phyloP scores from a whole-genome alignment of 2,888 invertebrate species.

The Linhomoeus sp. region DNA sequence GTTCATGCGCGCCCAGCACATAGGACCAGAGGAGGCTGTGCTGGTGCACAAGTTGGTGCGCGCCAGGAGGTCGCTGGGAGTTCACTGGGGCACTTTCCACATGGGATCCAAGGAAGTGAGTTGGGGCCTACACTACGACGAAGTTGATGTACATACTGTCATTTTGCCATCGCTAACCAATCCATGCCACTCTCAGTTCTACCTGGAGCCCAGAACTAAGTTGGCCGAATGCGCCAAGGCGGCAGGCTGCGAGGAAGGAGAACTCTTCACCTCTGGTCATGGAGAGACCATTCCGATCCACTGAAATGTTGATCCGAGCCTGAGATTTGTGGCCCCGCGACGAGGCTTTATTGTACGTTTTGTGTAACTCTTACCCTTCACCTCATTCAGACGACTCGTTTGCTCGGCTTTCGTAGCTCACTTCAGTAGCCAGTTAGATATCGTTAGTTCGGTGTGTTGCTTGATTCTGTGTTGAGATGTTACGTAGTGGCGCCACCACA shows the following conservation, averaged over 20 bases:
- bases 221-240: neutral
- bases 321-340: too few relatives aligned
- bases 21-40: conserved; percentile 35
- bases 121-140: too few relatives aligned
- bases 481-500: too few relatives aligned
- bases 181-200: neutral
- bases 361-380: too few relatives aligned
- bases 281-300: neutral
- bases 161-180: too few relatives aligned
- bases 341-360: too few relatives aligned
- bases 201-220: neutral
- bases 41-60: conserved; percentile 31
- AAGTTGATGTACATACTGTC: too few relatives aligned
- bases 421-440: too few relatives aligned
- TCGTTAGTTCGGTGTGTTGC: too few relatives aligned
- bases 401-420: too few relatives aligned
- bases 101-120: conserved; percentile 23
- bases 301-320: neutral
- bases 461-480: too few relatives aligned
- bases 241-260: neutral
- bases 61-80: conserved; percentile 31
- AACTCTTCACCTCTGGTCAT: neutral
- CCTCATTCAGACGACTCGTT: too few relatives aligned
- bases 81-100: conserved; percentile 38
- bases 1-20: conserved; percentile 34